Base-by-base conservation (phyloP, 2,113 vertebrate genomes). In the Ptyas mucosa region DNA sequence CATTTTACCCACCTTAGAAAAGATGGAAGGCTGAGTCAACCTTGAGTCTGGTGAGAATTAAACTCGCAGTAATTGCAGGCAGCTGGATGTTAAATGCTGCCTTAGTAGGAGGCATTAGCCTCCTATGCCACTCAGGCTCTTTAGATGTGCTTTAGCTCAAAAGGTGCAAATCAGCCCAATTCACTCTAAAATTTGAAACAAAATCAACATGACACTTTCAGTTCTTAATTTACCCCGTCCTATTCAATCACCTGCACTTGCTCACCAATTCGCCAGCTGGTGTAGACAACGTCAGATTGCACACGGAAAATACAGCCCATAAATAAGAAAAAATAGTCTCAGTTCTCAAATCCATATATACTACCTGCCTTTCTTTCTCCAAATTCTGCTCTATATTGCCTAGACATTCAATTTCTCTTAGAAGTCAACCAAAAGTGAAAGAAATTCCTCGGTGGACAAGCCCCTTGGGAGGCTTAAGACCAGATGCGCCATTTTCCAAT, bases 401-500 rank as follows among this genome's bases (percentile, higher is more conserved):
- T 49, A 55, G n/a, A n/a, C 15, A n/a, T 55, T 46, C 24, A 57
- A 12, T 58, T 91, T 34, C 55, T 49, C 26, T 34, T 87, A 29
- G 34, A 91, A 87, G 10, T 14, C 29, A 75, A 53, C 49, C 64
- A 81, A 12, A 34, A 81, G 46, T 23, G 52, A 55, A n/a, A 46
- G 85, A 58, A 57, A 34, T 9, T 34, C 54, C 26, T 87, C 87
- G 46, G 26, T 58, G 54, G 29, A 18, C 81, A 91, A 85, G 24
- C 54, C 34, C 69, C 54, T 91, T 3, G 43, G 43, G 54, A 61
- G 5, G 5, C 29, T 39, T 85, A 61, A 23, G 20, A 49, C 12
- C 23, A 43, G 53, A 86, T 55, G 52, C 39, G 29, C n/a, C 52
- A 53, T 58, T 0, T 90, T 93, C 14, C 0, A 0, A 0, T 55